Percentiles rank a stretch among this genome's conserved stretches.
phyloP scores from a whole-genome alignment of 37 sponge, comb jelly and placozoan genomes.

The Cladorhizidae sp. region DNA sequence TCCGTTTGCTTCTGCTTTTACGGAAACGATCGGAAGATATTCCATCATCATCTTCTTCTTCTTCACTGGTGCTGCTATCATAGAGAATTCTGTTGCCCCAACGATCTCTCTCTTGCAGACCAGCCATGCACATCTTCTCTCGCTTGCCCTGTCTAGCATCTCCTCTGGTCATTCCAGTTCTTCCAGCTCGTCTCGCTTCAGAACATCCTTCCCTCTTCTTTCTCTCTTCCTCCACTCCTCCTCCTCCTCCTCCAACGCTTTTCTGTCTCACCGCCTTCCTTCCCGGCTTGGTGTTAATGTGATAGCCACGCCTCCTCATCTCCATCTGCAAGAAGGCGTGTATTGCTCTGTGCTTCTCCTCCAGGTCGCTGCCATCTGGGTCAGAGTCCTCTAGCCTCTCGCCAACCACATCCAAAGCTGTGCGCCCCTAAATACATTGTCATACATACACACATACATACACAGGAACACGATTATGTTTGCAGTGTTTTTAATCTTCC shows the following conservation, averaged over 20 bases:
- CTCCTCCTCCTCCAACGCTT: background rate
- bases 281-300: background rate
- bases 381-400: conserved; percentile 27
- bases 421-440: conserved; percentile 39
- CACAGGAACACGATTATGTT: background rate
- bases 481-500: no score
- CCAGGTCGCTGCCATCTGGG: conserved; percentile 22
- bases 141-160: background rate
- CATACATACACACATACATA: conserved; percentile 7
- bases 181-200: no score
- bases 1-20: background rate
- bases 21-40: background rate
- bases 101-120: background rate
- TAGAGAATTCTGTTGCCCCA: conserved; percentile 9
- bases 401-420: conserved; percentile 38
- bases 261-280: background rate
- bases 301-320: conserved; percentile 2
- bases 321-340: conserved; percentile 9
- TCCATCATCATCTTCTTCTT: background rate
- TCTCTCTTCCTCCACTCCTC: background rate
- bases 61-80: conserved; percentile 5
- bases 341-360: conserved; percentile 42
- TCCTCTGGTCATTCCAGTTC: background rate
- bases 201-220: background rate
- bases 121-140: background rate